Base-by-base conservation (phyloP, 2,797 vertebrate species). In the Myotis myotis region DNA sequence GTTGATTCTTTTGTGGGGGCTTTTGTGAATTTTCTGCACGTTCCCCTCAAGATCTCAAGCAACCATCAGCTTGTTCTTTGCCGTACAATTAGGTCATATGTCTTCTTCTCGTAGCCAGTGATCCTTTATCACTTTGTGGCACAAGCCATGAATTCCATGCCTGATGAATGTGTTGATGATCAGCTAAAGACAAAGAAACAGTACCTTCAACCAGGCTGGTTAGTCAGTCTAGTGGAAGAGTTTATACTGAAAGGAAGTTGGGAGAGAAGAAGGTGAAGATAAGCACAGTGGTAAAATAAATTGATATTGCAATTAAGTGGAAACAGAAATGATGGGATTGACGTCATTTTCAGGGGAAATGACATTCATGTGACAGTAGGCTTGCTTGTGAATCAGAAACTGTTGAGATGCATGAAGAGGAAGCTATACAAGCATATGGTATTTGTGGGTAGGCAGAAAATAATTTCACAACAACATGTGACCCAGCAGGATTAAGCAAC, bases 381-480 rank as follows among this genome's bases (percentile, higher is more conserved):
- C 47, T 64, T 75, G 57, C 78, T 66, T 76, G n/a, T 79, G 89
- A 86, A 28, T 92, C 57, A 93, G 64, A 62, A 82, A 66, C 9
- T 47, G 70, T 76, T 85, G 79, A 75, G 71, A 30, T 47, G 30
- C 28, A 23, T 11, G 68, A 96, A 83, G 53, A 72, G 92, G 95
- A 96, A 86, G 74, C 57, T 66, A 16, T 60, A 55, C 2, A 47
- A 72, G 71, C 12, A 19, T 64, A 36, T 60, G 22, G 53, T 38
- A 2, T 38, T 86, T 93, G 90, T 70, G 71, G 82, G 80, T 80
- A 80, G 74, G 71, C 53, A 74, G 78, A 71, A 94, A 68, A 55
- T 87, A 90, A 79, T 93, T 94, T 95, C 82, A 47, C 51, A 88
- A 51, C 51, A 80, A 66, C 17, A 2, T 33, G 68, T 64, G 95